Conservation (phyloP, 1,140 invertebrate species). For the Panagrolaimus sp. region DNA sequence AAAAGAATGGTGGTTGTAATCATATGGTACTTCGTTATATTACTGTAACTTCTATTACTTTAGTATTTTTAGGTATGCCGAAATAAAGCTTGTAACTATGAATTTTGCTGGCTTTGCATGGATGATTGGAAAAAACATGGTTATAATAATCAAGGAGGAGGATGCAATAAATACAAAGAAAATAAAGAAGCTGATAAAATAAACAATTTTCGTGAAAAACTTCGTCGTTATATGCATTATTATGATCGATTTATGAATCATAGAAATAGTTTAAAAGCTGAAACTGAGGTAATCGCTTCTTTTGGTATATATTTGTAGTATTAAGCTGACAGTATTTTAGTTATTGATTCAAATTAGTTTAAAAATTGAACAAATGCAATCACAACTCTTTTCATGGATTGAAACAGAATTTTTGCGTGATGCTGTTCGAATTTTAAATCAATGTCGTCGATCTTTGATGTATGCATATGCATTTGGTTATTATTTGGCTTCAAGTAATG, state of each 20-base stretch:
- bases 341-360: conserved; percentile 69
- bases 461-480: conserved; percentile 99
- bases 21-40: no score
- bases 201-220: no score
- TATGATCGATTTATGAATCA: conserved; percentile 99
- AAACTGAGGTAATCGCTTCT: conserved; percentile 69
- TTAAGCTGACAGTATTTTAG: background rate
- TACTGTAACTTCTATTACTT: no score
- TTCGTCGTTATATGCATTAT: conserved; percentile 77
- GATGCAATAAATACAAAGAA: conserved; percentile 32
- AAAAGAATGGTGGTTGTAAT: conserved; percentile 96
- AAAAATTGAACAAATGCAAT: conserved; percentile 97
- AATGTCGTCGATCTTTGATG: conserved; percentile 94
- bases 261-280: conserved; percentile 95
- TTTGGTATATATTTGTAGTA: no score
- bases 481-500: conserved; percentile 94
- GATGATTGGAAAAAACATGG: conserved; percentile 98
- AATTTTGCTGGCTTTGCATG: conserved; percentile 93
- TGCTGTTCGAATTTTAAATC: conserved; percentile 92
- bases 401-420: conserved; percentile 96
- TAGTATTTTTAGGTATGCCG: no score
- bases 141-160: conserved; percentile 79
- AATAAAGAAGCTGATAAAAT: no score
- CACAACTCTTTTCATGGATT: conserved; percentile 99
- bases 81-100: conserved; percentile 92